Conservation (phyloP, 2,113 vertebrate species). For the Mesembrinibis cayennensis region DNA sequence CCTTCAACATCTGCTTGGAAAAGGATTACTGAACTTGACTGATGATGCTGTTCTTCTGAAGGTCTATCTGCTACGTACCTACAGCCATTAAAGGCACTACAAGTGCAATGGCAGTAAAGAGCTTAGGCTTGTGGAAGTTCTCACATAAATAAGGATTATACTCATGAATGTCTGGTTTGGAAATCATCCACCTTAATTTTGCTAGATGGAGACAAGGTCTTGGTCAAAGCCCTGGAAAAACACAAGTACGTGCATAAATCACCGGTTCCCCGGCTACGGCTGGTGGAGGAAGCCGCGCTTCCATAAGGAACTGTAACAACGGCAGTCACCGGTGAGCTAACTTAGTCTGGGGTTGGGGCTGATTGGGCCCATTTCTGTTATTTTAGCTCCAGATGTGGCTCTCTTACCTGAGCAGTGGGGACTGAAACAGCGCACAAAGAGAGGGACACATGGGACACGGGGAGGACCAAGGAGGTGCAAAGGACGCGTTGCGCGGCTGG, state of each 20-base stretch:
- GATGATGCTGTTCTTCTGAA: constrained; percentile 66
- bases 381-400: background rate
- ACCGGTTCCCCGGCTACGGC: fast-evolving
- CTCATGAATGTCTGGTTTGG: constrained; percentile 21
- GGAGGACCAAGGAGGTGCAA: background rate
- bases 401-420: background rate
- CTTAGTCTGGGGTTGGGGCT: background rate
- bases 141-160: constrained; percentile 54
- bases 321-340: background rate
- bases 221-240: constrained; percentile 48
- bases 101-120: constrained; percentile 44
- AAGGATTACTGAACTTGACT: constrained; percentile 60
- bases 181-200: constrained; percentile 45
- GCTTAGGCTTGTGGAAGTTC: constrained; percentile 6
- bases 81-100: constrained; percentile 42
- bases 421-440: background rate
- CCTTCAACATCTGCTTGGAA: constrained; percentile 61
- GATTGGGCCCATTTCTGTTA: background rate
- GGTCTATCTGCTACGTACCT: constrained; percentile 46
- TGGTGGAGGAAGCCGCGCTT: background rate
- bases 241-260: background rate
- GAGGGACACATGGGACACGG: fast-evolving
- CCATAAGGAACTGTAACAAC: background rate
- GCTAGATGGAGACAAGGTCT: constrained; percentile 21
- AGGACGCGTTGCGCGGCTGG: fast-evolving